Base-by-base conservation (phyloP, 2,113 vertebrate species). In the Larimichthys crocea region DNA sequence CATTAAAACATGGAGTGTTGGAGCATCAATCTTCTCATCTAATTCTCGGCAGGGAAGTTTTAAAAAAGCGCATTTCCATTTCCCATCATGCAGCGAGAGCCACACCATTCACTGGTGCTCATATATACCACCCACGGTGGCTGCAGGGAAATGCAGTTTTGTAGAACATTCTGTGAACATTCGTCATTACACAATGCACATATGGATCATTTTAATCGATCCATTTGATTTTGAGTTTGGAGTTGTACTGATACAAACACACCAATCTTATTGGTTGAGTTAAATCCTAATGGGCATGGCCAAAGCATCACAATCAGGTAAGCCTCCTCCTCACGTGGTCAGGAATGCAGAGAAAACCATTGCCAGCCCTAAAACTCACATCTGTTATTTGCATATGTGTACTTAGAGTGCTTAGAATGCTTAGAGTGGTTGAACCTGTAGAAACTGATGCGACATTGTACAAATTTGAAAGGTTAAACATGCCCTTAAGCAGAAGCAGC, bases 131-230 rank as follows among this genome's bases (percentile, higher is more conserved):
- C n/a, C 20, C 48, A 49, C 5, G 26, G 35, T 63, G 49, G 56
- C 64, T 82, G n/a, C 3, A 16, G 55, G 76, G 73, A 84, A 83
- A 83, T 52, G 66, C 67, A 62, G 65, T 61, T 72, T 71, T 71
- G 40, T 55, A 44, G 57, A 78, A 64, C 35, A 77, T 81, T 76
- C 62, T 66, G 55, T 26, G 24, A 62, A 40, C 55, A 46, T 68
- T 53, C 61, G 40, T 48, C 26, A 29, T 52, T 55, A 50, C 31
- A 70, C 24, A 29, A 60, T 77, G 42, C 31, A 48, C 35, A 67
- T 72, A 31, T 17, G 10, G 42, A 61, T 40, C 1, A 29, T 49
- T 31, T 31, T 31, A 5, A 31, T 31, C 31, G 31, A 31, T 31
- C 5, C 31, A 31, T 31, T 31, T 31, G 31, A 31, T 31, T 6